phyloP scores from a whole-genome alignment of 2,113 vertebrate species.

The Calcarius ornatus region DNA sequence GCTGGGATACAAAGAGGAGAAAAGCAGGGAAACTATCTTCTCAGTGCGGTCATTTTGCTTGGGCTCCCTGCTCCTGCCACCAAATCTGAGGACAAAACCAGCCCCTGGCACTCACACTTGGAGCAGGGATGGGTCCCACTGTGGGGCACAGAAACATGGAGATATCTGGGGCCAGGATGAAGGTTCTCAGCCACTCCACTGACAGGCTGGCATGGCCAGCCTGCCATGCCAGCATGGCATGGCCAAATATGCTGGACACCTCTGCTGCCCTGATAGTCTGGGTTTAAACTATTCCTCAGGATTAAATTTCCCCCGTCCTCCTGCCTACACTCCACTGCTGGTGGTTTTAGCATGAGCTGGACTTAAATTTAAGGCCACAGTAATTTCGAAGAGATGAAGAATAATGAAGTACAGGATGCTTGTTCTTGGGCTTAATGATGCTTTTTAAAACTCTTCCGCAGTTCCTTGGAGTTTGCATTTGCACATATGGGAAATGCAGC shows the following conservation, averaged over 20 bases:
- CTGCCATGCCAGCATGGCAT: rapidly evolving
- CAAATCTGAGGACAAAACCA: not conserved
- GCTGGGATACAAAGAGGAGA: not conserved
- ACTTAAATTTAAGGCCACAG: not conserved
- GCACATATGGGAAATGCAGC: not conserved
- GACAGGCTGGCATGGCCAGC: not conserved
- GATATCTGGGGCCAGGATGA: not conserved
- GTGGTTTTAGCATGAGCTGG: not conserved
- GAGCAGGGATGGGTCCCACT: not conserved
- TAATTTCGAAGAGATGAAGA: not conserved
- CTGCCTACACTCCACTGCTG: not conserved
- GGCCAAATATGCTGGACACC: not conserved
- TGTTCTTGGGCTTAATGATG: not conserved
- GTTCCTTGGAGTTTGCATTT: not conserved
- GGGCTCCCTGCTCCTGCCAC: not conserved
- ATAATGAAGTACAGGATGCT: not conserved
- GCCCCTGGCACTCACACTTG: rapidly evolving
- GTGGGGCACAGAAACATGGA: not conserved
- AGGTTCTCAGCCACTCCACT: not conserved
- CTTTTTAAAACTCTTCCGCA: not conserved
- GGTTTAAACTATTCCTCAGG: not conserved
- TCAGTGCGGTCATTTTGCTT: rapidly evolving
- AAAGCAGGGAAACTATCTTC: not conserved
- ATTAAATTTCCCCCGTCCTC: not conserved
- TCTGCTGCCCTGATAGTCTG: not conserved